Conservation (phyloP, 2,888 invertebrate species). For the Drosophila mimetica region DNA sequence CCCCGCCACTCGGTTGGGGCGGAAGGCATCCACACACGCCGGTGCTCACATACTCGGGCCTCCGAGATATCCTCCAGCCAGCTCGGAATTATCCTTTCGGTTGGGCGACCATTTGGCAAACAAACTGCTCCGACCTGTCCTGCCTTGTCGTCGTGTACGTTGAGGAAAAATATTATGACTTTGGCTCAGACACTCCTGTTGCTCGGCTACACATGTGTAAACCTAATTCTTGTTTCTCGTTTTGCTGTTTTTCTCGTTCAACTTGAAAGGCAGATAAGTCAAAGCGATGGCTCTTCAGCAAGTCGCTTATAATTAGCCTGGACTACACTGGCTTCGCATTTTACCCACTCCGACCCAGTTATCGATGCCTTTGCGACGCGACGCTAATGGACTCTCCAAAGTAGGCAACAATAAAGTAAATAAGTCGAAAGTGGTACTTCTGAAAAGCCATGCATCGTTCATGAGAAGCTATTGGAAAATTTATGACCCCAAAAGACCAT, state of each 20-base stretch:
- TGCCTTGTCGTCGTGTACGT: conserved; percentile 19
- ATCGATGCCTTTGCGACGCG: not conserved
- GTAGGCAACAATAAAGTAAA: conserved; percentile 55
- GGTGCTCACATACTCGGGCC: conserved; percentile 6
- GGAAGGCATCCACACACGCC: conserved; percentile 38
- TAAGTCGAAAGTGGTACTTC: conserved; percentile 23
- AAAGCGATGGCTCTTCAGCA: not conserved
- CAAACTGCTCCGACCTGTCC: conserved; percentile 39
- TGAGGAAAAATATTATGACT: conserved; percentile 57
- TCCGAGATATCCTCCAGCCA: conserved; percentile 15
- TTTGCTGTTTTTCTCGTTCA: conserved; percentile 3
- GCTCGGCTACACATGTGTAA: conserved; percentile 4
- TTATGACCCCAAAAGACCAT: conserved; percentile 9
- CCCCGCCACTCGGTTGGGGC: not conserved
- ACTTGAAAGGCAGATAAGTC: conserved; percentile 20
- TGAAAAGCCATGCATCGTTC: not conserved
- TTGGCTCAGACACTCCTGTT: conserved; percentile 34
- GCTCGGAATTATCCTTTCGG: conserved; percentile 61
- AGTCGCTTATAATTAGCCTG: not conserved
- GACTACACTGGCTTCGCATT: not conserved
- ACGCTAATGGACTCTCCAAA: conserved; percentile 41
- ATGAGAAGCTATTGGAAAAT: not conserved
- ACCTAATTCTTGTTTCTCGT: conserved; percentile 9
- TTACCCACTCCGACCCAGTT: not conserved
- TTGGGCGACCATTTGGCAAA: conserved; percentile 45